Percentiles rank a stretch among this genome's conserved stretches.
Conservation (phyloP, 2,797 vertebrate genomes). For the Cercopithecus petaurista region DNA sequence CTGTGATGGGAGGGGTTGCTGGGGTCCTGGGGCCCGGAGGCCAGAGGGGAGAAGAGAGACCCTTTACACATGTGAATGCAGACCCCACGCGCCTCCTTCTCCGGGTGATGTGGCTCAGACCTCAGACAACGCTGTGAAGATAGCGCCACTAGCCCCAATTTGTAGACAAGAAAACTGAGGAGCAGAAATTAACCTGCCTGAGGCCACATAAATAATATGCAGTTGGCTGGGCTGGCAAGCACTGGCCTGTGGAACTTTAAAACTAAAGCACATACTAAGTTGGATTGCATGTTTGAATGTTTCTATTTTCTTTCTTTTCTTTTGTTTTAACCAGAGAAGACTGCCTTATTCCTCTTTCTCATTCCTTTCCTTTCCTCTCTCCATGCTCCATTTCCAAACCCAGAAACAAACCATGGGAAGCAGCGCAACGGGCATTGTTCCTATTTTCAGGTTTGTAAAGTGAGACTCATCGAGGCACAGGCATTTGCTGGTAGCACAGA, state of each 20-base stretch:
- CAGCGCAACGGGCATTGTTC: too few species aligned
- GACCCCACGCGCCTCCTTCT: not conserved
- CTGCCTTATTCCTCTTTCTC: not conserved
- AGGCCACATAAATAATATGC: rapidly evolving
- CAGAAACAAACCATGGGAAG: not conserved
- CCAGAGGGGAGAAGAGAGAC: not conserved
- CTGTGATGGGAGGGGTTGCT: constrained; percentile 68
- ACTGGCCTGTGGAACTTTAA: rapidly evolving
- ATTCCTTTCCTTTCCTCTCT: not conserved
- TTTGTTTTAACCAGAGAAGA: not conserved
- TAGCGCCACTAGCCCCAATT: not conserved
- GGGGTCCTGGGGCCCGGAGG: not conserved
- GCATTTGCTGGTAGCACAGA: not conserved
- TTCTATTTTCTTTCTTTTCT: not conserved
- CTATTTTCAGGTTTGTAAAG: not conserved
- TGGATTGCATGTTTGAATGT: not conserved
- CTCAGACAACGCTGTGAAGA: not conserved
- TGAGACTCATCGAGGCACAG: not conserved
- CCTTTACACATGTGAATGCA: not conserved
- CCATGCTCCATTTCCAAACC: not conserved
- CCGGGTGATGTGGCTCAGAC: not conserved
- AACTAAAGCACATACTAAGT: not conserved
- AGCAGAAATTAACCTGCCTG: not conserved
- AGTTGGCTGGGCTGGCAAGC: not conserved
- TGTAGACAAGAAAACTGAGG: not conserved